Conservation (phyloP, 2,888 invertebrate genomes). For the Drosophila eohydei region DNA sequence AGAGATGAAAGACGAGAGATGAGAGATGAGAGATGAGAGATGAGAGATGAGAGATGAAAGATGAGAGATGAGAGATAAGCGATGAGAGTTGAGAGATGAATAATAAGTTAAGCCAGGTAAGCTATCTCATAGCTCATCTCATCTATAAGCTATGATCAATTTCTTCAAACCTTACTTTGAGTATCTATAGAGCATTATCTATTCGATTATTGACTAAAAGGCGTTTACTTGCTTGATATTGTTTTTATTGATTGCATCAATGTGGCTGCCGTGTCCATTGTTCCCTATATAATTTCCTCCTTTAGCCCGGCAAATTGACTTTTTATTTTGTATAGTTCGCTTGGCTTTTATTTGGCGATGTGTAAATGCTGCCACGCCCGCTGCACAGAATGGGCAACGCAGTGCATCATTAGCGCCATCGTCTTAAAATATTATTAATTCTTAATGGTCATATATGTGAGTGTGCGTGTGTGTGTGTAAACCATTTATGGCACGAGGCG, state of each 20-base stretch:
- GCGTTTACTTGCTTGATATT: conserved; percentile 32
- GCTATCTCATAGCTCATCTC: neutral
- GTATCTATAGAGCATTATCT: neutral
- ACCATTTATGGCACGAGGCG: conserved; percentile 59
- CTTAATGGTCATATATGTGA: conserved; percentile 69
- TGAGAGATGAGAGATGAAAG: neutral
- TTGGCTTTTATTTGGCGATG: conserved; percentile 4
- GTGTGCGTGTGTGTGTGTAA: conserved; percentile 37
- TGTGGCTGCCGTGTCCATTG: conserved; percentile 44
- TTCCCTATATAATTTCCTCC: conserved; percentile 33
- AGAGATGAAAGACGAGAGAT: neutral
- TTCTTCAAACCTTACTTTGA: neutral
- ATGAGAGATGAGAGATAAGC: neutral
- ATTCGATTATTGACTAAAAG: conserved; percentile 4
- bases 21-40: neutral
- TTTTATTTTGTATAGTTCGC: conserved; percentile 22
- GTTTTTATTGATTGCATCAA: conserved; percentile 54
- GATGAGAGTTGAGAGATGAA: neutral
- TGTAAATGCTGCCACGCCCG: conserved; percentile 29
- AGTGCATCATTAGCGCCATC: conserved; percentile 73
- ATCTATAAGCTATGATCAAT: neutral
- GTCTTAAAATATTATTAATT: conserved; percentile 76
- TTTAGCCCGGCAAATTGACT: conserved; percentile 48
- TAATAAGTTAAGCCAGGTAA: too few species aligned
- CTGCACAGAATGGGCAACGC: conserved; percentile 19